Conservation (phyloP, 1,140 invertebrate genomes). For the Pseudomyrmex sp. region DNA sequence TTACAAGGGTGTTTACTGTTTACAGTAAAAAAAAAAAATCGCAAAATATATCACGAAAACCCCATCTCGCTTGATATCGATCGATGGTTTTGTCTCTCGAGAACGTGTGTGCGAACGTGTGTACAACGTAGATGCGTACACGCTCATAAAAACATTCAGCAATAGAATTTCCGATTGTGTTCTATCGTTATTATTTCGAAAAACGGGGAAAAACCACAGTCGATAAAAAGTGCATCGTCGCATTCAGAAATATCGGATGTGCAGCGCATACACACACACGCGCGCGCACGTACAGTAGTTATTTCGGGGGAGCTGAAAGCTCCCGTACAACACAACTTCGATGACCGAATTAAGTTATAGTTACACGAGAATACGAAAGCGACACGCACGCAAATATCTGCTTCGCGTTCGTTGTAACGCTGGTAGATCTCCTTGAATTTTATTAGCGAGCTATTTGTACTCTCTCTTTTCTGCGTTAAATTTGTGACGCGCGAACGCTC, state of each 20-base stretch:
- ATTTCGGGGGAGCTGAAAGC: conserved; percentile 11
- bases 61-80: too few relatives aligned
- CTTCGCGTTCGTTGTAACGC: not conserved
- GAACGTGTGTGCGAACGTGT: too few relatives aligned
- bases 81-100: too few relatives aligned
- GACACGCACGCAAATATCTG: not conserved
- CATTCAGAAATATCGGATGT: not conserved
- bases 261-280: not conserved
- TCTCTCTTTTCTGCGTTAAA: not conserved
- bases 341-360: not conserved
- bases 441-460: not conserved
- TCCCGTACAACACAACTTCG: not conserved
- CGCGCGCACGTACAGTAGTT: not conserved
- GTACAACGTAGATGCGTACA: too few relatives aligned
- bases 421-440: not conserved
- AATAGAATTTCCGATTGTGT: not conserved
- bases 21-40: too few relatives aligned
- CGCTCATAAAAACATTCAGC: not conserved
- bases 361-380: not conserved
- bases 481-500: not conserved
- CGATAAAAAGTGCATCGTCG: not conserved
- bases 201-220: not conserved
- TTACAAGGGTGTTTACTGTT: too few relatives aligned
- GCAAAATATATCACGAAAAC: too few relatives aligned
- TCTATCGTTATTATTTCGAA: not conserved